phyloP scores from a whole-genome alignment of 1,140 invertebrate genomes.

The Aphelenchoides besseyi region DNA sequence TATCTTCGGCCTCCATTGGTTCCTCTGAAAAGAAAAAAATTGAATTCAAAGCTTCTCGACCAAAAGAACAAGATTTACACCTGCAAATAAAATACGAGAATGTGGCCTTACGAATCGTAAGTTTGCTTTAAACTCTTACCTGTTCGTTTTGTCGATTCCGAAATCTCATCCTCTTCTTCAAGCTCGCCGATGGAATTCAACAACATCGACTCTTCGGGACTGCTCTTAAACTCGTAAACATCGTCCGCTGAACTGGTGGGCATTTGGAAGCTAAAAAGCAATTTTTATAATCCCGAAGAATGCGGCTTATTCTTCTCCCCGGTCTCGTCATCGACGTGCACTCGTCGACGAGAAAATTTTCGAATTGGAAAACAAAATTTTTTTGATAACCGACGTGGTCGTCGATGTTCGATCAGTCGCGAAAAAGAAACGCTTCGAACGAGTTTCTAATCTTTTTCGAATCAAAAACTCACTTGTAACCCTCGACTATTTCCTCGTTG shows the following conservation, averaged over 20 bases:
- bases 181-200: background rate
- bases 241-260: background rate
- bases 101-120: too few species aligned
- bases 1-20: conserved; percentile 2
- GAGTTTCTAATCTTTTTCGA: too few species aligned
- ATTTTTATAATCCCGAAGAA: too few species aligned
- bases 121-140: background rate
- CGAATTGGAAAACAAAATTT: background rate
- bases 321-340: too few species aligned
- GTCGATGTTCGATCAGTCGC: too few species aligned
- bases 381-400: too few species aligned
- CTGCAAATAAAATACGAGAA: background rate
- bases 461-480: too few species aligned
- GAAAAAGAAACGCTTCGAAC: too few species aligned
- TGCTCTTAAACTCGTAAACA: conserved; percentile 19
- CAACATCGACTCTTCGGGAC: conserved; percentile 20
- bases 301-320: too few species aligned
- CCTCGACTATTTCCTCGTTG: too few species aligned
- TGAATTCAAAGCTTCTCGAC: background rate
- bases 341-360: background rate
- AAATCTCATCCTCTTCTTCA: background rate
- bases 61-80: background rate
- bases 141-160: conserved; percentile 5
- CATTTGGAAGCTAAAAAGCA: background rate
- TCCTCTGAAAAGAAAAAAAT: background rate